A percentile compares a stretch with the other conserved stretches of the same genome.
These are phyloP conservation scores for Thinocorus orbignyianus DNA, from an alignment of 2,113 vertebrate species.

Conservation along the genomic window DNA sequence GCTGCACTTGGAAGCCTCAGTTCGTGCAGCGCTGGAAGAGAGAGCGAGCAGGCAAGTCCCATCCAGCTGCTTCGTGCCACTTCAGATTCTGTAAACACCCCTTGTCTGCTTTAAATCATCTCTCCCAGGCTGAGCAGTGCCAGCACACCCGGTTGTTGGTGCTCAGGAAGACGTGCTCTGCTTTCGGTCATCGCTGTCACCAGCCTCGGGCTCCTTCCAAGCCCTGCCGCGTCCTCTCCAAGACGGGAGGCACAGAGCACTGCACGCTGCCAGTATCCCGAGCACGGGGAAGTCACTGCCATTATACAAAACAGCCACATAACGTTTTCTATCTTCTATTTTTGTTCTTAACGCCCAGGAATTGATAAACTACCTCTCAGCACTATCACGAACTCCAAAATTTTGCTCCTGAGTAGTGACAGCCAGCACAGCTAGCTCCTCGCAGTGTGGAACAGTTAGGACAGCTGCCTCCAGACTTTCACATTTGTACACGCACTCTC, in stretches of 20 bases:
- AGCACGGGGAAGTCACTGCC: not conserved
- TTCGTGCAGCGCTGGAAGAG: not conserved
- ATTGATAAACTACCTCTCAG: not conserved
- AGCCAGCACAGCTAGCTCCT: not conserved
- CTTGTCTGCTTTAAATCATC: not conserved
- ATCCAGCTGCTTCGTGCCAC: not conserved
- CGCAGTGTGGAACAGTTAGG: not conserved
- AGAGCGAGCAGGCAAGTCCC: not conserved
- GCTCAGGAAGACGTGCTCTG: not conserved
- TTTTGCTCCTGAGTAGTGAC: not conserved
- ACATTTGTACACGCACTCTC: not conserved
- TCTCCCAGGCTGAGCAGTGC: not conserved
- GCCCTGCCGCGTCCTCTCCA: not conserved
- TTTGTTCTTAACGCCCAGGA: not conserved
- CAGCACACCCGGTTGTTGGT: not conserved
- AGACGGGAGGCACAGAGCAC: not conserved
- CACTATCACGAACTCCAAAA: not conserved
- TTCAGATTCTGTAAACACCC: not conserved
- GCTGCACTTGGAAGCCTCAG: not conserved
- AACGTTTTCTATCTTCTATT: not conserved
- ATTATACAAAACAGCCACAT: not conserved
- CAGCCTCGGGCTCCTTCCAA: not conserved
- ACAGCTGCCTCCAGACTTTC: not conserved
- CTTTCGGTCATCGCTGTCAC: not conserved
- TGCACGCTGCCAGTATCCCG: not conserved